A percentile compares a stretch with the other conserved stretches of the same genome.
These are phyloP conservation scores for Ochotona curzoniae DNA, from an alignment of 2,113 vertebrate genomes.

Conservation along the genomic window DNA sequence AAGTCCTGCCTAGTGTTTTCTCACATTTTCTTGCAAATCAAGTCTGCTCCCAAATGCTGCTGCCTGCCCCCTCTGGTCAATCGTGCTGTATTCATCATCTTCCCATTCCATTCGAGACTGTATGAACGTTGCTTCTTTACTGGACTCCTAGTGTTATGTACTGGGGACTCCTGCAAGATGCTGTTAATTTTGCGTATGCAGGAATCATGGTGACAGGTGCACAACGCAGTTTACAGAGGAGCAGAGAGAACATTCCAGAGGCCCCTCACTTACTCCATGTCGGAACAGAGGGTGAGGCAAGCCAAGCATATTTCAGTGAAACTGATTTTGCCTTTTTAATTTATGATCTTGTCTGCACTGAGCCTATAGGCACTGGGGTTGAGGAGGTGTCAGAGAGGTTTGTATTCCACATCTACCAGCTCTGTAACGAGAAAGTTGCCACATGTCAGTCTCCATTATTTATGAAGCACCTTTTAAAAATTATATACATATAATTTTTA, in stretches of 20 bases:
- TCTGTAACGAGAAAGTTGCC: background rate
- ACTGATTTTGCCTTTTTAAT: background rate
- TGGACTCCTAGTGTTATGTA: background rate
- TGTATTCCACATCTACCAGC: background rate
- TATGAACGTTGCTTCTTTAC: background rate
- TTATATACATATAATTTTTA: background rate
- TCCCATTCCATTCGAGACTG: background rate
- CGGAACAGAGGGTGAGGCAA: background rate
- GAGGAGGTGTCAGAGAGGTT: background rate
- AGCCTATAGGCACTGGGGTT: background rate
- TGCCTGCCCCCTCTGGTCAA: background rate
- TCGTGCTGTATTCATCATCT: background rate
- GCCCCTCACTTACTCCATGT: background rate
- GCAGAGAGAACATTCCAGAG: background rate
- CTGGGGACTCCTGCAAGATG: background rate
- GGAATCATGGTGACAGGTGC: background rate
- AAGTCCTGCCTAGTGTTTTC: background rate
- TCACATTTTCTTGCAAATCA: conserved; percentile 3
- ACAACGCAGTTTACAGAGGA: background rate
- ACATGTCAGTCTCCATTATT: background rate
- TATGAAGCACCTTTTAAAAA: too few relatives aligned
- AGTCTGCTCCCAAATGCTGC: background rate
- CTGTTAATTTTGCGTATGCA: background rate
- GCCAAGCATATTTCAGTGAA: background rate
- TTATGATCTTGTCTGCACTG: background rate